phyloP scores from a whole-genome alignment of 1,140 invertebrate species.

The Pollicipes pollicipes region DNA sequence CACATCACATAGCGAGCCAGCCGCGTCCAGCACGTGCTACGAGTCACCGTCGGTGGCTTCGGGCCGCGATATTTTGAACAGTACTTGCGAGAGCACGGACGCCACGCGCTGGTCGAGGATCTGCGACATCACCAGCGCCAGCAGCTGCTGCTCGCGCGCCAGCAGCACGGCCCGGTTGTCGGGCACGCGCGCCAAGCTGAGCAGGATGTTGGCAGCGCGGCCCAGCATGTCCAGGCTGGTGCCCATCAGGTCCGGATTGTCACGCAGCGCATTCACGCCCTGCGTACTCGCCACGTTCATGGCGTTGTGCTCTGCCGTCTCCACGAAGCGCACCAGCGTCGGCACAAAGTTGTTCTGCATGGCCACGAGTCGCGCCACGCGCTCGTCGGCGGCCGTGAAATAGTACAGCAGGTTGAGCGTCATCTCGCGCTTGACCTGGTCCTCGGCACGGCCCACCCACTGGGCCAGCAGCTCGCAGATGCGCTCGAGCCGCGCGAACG shows the following conservation, averaged over 20 bases:
- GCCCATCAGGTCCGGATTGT: constrained; percentile 96
- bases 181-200: constrained; percentile 45
- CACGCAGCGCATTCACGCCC: constrained; percentile 74
- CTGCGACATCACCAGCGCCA: constrained; percentile 88
- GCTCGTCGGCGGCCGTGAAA: constrained; percentile 72
- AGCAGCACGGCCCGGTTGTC: constrained; percentile 79
- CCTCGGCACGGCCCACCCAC: constrained; percentile 28
- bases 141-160: constrained; percentile 75
- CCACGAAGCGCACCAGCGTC: constrained; percentile 86
- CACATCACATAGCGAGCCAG: no score
- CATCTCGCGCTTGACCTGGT: constrained; percentile 74
- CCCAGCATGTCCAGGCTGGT: constrained; percentile 95
- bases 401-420: constrained; percentile 85
- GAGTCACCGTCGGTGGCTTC: no score
- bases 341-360: constrained; percentile 69
- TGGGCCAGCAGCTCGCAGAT: constrained; percentile 37
- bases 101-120: constrained; percentile 68
- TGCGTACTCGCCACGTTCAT: constrained; percentile 86
- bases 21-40: no score
- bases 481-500: constrained; percentile 73
- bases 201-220: constrained; percentile 68
- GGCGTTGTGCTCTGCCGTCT: constrained; percentile 74
- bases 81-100: constrained; percentile 33
- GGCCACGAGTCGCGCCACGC: constrained; percentile 75
- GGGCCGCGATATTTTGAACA: constrained; percentile 20